phyloP scores from a whole-genome alignment of 2,888 invertebrate genomes.

The Saturnia pavonia region DNA sequence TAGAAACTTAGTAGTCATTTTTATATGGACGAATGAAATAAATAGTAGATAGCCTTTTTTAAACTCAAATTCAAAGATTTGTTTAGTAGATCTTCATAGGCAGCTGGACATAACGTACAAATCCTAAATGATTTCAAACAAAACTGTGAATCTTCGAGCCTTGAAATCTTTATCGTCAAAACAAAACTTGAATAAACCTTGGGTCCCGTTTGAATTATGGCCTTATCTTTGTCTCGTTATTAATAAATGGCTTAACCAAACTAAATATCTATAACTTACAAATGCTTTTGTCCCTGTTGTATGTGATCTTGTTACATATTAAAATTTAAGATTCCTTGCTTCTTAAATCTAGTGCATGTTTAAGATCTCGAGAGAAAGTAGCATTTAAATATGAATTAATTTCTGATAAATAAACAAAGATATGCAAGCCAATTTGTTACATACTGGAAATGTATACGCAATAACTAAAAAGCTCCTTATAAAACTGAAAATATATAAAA shows the following conservation, averaged over 20 bases:
- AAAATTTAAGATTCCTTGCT: background rate
- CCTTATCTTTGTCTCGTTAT: background rate
- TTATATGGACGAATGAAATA: no score
- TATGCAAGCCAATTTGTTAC: background rate
- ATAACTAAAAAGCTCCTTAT: conserved; percentile 13
- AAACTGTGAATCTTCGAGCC: background rate
- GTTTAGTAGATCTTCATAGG: background rate
- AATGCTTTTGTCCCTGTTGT: background rate
- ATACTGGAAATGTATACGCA: background rate
- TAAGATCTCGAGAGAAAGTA: background rate
- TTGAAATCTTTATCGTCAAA: background rate
- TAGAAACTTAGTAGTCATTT: no score
- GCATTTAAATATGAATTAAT: background rate
- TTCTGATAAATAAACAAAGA: background rate
- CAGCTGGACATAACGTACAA: background rate
- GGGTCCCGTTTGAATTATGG: background rate
- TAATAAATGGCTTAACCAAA: background rate
- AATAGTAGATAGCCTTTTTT: background rate
- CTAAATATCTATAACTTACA: background rate
- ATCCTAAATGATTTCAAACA: background rate
- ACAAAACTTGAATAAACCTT: background rate
- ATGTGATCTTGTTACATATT: background rate
- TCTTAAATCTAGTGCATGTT: background rate
- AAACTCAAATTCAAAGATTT: background rate
- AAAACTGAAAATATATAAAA: conserved; percentile 15